phyloP scores from a whole-genome alignment of 2,113 vertebrate species.

The Anseranas semipalmata region DNA sequence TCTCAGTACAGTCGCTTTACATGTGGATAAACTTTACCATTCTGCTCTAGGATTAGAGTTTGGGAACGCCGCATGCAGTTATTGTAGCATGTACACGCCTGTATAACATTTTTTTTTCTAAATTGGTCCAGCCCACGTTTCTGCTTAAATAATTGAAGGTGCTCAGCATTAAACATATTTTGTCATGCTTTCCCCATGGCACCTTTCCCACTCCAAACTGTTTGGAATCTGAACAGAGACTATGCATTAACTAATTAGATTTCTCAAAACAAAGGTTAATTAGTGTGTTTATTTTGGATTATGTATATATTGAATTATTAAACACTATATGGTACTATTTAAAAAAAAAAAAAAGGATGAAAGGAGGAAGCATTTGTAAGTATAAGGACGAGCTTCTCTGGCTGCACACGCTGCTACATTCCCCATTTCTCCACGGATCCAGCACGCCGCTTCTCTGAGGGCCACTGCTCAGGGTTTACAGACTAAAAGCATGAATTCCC shows the following conservation, averaged over 20 bases:
- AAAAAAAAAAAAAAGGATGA: neutral
- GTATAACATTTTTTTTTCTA: neutral
- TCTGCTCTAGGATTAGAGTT: neutral
- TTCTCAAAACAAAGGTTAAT: constrained; percentile 71
- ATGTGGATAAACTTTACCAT: neutral
- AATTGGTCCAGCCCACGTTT: constrained; percentile 53
- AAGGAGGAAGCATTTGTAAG: constrained; percentile 7
- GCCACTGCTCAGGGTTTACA: neutral
- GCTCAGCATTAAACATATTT: constrained; percentile 55
- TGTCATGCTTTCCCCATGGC: constrained; percentile 46
- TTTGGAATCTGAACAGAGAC: constrained; percentile 43
- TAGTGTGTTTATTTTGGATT: constrained; percentile 64
- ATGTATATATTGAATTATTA: constrained; percentile 39
- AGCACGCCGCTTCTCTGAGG: neutral
- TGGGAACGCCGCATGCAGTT: neutral
- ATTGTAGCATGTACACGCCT: constrained; percentile 25
- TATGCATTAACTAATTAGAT: constrained; percentile 62
- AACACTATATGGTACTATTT: constrained; percentile 17
- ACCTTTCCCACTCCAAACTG: constrained; percentile 57
- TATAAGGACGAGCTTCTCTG: neutral
- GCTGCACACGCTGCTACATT: neutral
- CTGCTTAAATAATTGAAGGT: constrained; percentile 61
- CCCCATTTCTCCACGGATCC: neutral
- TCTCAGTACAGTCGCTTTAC: neutral
- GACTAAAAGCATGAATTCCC: neutral